Conservation (phyloP, 2,797 vertebrate genomes). For the Balearica regulorum region DNA sequence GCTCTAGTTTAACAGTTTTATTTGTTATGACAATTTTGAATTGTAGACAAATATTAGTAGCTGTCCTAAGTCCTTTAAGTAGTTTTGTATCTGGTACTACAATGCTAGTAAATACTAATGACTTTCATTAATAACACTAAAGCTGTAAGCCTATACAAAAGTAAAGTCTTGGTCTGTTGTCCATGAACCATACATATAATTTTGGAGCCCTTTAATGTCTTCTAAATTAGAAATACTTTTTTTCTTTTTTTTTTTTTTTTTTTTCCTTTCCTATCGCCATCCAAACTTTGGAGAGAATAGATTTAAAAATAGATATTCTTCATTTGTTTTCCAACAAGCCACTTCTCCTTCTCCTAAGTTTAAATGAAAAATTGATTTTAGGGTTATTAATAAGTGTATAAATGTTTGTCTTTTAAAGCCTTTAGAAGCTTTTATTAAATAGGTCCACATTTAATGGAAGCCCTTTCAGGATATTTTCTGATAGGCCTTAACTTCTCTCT, state of each 20-base stretch:
- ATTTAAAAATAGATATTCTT: neutral
- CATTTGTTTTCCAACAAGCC: neutral
- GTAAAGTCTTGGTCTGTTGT: neutral
- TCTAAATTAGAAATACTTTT: neutral
- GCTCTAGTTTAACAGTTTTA: neutral
- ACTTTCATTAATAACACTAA: neutral
- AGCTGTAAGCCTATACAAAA: neutral
- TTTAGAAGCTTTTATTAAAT: neutral
- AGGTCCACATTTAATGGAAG: neutral
- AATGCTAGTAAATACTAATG: neutral
- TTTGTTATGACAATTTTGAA: neutral
- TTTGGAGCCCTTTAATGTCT: neutral
- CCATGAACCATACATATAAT: neutral
- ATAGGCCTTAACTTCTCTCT: neutral
- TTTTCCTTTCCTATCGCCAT: neutral
- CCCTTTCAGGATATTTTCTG: neutral
- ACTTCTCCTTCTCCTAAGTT: neutral
- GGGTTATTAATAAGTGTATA: neutral
- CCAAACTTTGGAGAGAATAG: neutral
- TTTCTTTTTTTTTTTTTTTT: neutral
- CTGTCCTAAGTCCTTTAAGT: neutral
- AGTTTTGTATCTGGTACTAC: neutral
- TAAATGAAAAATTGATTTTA: neutral
- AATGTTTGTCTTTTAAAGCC: neutral
- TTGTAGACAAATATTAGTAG: neutral